Evolutionary conservation across 2,113 vertebrate species (phyloP).

Genomic region (Phaetusa simplex): DNA sequence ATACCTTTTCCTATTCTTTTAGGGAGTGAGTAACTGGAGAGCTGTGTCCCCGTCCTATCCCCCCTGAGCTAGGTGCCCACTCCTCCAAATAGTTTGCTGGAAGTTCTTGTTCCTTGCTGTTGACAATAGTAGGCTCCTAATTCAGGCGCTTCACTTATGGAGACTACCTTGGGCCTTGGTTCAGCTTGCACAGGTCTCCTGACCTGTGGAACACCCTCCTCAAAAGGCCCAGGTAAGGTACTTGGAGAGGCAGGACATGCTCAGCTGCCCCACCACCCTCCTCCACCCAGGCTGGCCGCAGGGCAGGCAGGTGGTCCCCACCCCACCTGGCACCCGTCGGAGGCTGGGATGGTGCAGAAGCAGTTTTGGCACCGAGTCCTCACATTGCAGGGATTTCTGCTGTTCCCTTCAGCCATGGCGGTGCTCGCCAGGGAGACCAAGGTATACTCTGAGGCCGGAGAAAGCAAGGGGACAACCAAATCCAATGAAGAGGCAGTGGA

Average conservation of each 20-base stretch:
- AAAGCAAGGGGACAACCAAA: neutral
- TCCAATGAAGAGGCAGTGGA: rapidly evolving
- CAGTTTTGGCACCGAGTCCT: rapidly evolving
- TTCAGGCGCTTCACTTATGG: neutral
- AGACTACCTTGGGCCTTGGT: neutral
- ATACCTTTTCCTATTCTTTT: neutral
- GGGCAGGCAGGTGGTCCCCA: rapidly evolving
- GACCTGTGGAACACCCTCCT: rapidly evolving
- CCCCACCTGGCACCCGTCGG: no score
- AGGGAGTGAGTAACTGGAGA: neutral
- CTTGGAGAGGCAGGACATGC: neutral
- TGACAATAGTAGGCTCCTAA: neutral
- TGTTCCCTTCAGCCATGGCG: neutral
- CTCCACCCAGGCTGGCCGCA: neutral
- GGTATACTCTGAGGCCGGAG: neutral
- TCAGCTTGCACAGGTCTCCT: neutral
- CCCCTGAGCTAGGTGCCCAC: neutral
- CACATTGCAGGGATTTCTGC: rapidly evolving
- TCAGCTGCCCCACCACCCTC: neutral
- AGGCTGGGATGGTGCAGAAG: no score
- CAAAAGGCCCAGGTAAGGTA: neutral
- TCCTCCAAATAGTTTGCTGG: rapidly evolving
- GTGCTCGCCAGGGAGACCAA: neutral
- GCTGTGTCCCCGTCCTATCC: neutral
- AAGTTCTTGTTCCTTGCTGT: neutral